Base-by-base conservation (phyloP, 1,140 invertebrate genomes). In the Pollicipes pollicipes region DNA sequence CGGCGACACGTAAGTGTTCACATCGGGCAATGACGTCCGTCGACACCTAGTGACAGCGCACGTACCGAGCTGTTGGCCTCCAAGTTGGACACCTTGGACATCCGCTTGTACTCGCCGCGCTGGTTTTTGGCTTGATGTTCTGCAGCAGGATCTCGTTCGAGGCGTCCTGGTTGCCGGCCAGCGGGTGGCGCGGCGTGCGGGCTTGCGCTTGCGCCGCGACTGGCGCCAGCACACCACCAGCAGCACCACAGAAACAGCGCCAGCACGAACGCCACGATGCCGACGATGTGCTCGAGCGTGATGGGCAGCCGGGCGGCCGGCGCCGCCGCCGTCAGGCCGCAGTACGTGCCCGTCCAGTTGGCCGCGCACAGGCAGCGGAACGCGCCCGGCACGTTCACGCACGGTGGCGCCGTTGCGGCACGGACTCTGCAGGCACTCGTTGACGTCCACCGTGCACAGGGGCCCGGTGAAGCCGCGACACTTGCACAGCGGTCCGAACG, bases 21-120 rank as follows among this genome's bases (percentile, higher is more conserved):
- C n/a, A n/a, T n/a, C n/a, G n/a, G n/a, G n/a, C n/a, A n/a, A n/a
- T n/a, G n/a, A n/a, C n/a, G n/a, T n/a, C n/a, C n/a, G n/a, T n/a
- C n/a, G n/a, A n/a, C n/a, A n/a, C n/a, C n/a, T n/a, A 29, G n/a
- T 3, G 31, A 30, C 30, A 70, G 30, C 26, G 10, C 26, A 75
- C 72, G 75, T 81, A 85, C 84, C 78, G 86, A 86, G 76, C 86
- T 35, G 35, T 35, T 88, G 10, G 91, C 86, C 83, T 94, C 91
- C 71, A 94, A 79, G 80, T 95, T 95, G 78, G 90, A 93, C 74
- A 95, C 82, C 80, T 95, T 95, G 0, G 89, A 89, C 70, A 84
- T 87, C 32, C 89, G 83, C 77, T 91, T 90, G 76, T 87, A 85
- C 10, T 73, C 69, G 66, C 70, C 73, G 66, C 73, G 72, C 58